Conservation (phyloP, 2,113 vertebrate species). For the Rhinopomastus cyanomelas region DNA sequence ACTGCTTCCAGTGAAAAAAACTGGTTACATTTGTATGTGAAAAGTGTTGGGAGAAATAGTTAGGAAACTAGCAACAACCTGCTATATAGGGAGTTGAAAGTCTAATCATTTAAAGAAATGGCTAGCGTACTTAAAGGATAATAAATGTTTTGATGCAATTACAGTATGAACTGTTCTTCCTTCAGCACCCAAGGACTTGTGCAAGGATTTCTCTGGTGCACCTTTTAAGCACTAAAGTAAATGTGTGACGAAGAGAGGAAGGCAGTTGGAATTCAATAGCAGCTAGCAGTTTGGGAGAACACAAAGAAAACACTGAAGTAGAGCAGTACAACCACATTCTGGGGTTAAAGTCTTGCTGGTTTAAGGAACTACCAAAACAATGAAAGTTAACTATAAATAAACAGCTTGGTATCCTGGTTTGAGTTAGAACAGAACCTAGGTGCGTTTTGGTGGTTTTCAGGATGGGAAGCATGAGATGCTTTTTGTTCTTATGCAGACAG, state of each 20-base stretch:
- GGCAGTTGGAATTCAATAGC: neutral
- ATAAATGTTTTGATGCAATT: neutral
- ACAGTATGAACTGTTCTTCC: neutral
- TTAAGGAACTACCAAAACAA: neutral
- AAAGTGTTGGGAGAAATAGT: neutral
- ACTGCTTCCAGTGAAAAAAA: neutral
- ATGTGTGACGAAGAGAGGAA: neutral
- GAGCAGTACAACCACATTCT: neutral
- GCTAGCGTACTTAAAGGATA: neutral
- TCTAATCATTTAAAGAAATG: neutral
- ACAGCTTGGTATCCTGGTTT: neutral
- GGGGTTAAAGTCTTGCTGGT: neutral
- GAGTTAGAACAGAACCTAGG: neutral
- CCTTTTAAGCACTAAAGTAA: neutral
- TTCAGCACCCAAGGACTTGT: neutral
- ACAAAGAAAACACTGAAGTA: neutral
- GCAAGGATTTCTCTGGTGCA: neutral
- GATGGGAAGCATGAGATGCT: neutral
- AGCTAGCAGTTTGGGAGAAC: neutral
- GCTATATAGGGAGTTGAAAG: neutral
- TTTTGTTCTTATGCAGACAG: neutral
- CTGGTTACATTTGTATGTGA: neutral
- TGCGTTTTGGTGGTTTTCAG: neutral
- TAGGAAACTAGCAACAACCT: neutral
- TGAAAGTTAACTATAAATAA: neutral